A percentile compares a stretch with the other conserved stretches of the same genome.
phyloP scores from a whole-genome alignment of 2,113 vertebrate species.

The Pithys albifrons region DNA sequence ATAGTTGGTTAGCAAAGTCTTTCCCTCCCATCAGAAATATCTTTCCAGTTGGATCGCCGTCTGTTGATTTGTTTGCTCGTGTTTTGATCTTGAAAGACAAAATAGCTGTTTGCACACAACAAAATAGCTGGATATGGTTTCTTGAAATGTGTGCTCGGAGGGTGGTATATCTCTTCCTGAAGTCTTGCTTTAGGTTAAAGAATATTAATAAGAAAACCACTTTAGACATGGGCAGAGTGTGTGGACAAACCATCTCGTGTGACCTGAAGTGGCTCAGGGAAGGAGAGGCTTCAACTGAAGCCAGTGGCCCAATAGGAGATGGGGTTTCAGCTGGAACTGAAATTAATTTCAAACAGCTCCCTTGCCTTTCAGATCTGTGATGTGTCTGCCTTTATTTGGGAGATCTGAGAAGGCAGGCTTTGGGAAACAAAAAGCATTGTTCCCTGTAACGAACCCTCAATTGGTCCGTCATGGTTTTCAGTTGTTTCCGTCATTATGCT shows the following conservation, averaged over 20 bases:
- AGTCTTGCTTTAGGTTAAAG: neutral
- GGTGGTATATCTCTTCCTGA: neutral
- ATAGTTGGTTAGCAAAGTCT: slow-evolving; percentile 26
- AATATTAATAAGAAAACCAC: neutral
- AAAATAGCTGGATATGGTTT: slow-evolving; percentile 8
- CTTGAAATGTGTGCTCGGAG: neutral
- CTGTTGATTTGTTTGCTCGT: slow-evolving; percentile 47
- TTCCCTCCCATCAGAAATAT: slow-evolving; percentile 27
- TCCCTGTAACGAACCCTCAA: slow-evolving; percentile 22
- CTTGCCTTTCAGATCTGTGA: slow-evolving; percentile 6
- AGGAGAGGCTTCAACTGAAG: neutral
- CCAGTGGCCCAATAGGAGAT: neutral
- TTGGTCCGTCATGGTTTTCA: slow-evolving; percentile 46
- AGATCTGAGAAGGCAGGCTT: slow-evolving; percentile 37
- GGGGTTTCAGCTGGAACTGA: neutral
- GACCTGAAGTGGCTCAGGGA: neutral
- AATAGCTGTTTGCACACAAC: slow-evolving; percentile 26
- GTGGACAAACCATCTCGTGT: neutral
- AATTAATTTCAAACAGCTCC: slow-evolving; percentile 50
- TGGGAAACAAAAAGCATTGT: slow-evolving; percentile 54
- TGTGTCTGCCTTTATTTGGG: neutral
- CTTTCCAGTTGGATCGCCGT: slow-evolving; percentile 24
- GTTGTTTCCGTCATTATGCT: slow-evolving; percentile 29
- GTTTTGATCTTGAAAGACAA: slow-evolving; percentile 50
- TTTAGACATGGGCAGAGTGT: neutral